Conservation (phyloP, 1,140 invertebrate species). For the Akabosia matsudoensis region DNA sequence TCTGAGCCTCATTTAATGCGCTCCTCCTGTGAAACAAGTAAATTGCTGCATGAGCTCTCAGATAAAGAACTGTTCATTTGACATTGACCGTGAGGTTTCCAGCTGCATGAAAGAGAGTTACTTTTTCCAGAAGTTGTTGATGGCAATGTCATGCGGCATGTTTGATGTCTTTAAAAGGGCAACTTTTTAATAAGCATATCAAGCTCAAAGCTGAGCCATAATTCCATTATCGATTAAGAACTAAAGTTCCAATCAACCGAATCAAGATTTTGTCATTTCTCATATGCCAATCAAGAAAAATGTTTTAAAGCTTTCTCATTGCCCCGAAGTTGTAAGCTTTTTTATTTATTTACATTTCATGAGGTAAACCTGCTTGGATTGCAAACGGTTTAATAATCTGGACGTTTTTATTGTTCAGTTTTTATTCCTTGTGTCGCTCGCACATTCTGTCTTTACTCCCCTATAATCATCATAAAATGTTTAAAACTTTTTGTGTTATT, state of each 20-base stretch:
- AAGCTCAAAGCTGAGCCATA: no score
- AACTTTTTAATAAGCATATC: no score
- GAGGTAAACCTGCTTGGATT: no score
- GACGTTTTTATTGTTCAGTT: background rate
- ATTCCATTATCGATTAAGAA: no score
- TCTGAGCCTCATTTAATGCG: background rate
- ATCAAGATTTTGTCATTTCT: no score
- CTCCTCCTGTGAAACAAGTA: background rate
- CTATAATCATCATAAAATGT: constrained; percentile 15
- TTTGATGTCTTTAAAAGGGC: background rate
- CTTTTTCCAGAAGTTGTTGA: background rate
- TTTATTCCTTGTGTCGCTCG: background rate
- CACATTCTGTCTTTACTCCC: background rate
- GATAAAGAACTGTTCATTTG: no score
- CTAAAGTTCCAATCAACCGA: no score
- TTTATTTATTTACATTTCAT: no score
- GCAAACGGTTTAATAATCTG: no score
- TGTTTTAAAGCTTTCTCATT: no score
- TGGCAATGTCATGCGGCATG: background rate
- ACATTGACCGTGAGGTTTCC: background rate
- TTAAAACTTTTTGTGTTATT: background rate
- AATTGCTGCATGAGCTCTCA: background rate
- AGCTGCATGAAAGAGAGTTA: background rate
- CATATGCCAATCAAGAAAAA: no score
- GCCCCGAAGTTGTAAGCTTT: no score